These are phyloP conservation scores for Trochalopteron elliotii DNA, from an alignment of 2,113 vertebrate genomes.

Conservation along the genomic window DNA sequence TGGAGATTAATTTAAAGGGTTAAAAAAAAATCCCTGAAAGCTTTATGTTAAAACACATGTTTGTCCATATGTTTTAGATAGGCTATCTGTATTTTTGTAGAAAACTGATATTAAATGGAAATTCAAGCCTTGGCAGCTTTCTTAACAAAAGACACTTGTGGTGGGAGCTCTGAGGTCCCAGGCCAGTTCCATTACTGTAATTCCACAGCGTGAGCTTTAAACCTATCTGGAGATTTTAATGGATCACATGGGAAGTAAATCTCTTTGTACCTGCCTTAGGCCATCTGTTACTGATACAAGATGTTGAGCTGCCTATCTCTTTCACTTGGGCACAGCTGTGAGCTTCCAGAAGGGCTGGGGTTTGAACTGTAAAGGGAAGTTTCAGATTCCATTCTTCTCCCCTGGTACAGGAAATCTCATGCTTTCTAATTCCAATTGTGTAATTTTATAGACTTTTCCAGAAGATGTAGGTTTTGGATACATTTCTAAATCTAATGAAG, in stretches of 20 bases:
- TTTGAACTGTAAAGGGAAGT: background rate
- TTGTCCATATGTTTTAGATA: constrained; percentile 54
- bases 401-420: background rate
- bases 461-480: background rate
- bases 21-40: background rate
- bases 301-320: constrained; percentile 33
- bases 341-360: background rate
- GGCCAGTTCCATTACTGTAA: constrained; percentile 27
- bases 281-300: constrained; percentile 39
- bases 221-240: constrained; percentile 29
- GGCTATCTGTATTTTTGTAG: constrained; percentile 21
- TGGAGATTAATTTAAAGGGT: background rate
- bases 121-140: constrained; percentile 11
- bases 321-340: constrained; percentile 25
- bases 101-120: constrained; percentile 22
- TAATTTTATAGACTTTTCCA: background rate
- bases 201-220: constrained; percentile 21
- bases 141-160: constrained; percentile 50
- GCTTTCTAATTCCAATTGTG: background rate
- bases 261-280: constrained; percentile 44
- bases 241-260: constrained; percentile 28
- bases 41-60: background rate
- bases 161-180: background rate
- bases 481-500: constrained; percentile 29
- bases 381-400: constrained; percentile 11